Conservation (phyloP, 2,888 invertebrate genomes). For the Sesia apiformis region DNA sequence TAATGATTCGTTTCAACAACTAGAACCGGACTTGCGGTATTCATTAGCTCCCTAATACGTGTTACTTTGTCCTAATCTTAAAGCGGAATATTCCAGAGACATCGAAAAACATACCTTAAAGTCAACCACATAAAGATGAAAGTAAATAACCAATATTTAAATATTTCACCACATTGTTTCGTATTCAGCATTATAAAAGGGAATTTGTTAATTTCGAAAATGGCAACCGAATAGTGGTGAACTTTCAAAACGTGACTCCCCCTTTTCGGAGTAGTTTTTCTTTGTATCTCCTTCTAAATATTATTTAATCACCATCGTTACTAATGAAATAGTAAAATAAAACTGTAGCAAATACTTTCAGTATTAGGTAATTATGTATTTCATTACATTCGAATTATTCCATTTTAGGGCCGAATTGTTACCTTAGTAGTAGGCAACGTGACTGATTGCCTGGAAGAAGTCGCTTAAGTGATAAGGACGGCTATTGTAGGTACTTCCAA, state of each 20-base stretch:
- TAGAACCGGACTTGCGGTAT: slow-evolving; percentile 54
- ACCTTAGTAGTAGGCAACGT: no score
- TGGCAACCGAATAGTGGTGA: slow-evolving; percentile 27
- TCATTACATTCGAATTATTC: no score
- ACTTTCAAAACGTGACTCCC: background rate
- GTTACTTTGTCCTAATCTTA: slow-evolving; percentile 64
- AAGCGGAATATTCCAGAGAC: slow-evolving; percentile 27
- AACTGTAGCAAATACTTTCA: no score
- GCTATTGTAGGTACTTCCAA: no score
- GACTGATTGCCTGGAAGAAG: no score
- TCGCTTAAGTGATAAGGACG: no score
- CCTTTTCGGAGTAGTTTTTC: slow-evolving; percentile 13
- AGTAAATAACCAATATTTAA: slow-evolving; percentile 17
- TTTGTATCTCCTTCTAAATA: slow-evolving; percentile 11
- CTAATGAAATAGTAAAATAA: no score
- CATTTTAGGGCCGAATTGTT: no score
- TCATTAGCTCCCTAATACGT: slow-evolving; percentile 65
- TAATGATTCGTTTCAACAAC: slow-evolving; percentile 17
- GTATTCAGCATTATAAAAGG: slow-evolving; percentile 41
- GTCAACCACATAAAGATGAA: slow-evolving; percentile 12
- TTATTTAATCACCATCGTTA: background rate
- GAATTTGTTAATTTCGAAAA: slow-evolving; percentile 51
- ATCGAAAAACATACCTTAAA: slow-evolving; percentile 20
- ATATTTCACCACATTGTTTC: slow-evolving; percentile 53
- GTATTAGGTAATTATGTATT: no score